A percentile compares a stretch with the other conserved stretches of the same genome.
phyloP scores from a whole-genome alignment of 2,797 vertebrate genomes.

The Tiaroga cobitis region DNA sequence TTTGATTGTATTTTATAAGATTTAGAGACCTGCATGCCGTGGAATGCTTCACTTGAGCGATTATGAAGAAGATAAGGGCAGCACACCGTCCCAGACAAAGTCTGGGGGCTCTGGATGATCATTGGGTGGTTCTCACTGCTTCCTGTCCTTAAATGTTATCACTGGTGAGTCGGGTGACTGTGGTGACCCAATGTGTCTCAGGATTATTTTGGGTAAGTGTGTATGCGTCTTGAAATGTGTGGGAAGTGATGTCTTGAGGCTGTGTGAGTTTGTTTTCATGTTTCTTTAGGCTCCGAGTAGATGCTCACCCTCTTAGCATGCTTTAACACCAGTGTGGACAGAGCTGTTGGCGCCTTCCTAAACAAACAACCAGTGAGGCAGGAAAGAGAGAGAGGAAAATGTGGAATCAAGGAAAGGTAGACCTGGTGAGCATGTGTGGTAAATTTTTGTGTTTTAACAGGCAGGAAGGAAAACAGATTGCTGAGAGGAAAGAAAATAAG shows the following conservation, averaged over 20 bases:
- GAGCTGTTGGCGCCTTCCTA: constrained; percentile 23
- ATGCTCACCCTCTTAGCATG: constrained; percentile 17
- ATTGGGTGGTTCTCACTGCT: constrained; percentile 3
- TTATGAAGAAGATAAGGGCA: constrained; percentile 17
- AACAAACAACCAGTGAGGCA: constrained; percentile 22
- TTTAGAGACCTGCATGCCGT: not conserved
- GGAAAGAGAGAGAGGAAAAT: constrained; percentile 11
- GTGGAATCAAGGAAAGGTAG: not conserved
- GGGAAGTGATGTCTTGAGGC: constrained; percentile 6
- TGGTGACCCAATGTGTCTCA: not conserved
- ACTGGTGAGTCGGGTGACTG: constrained; percentile 21
- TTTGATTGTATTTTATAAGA: constrained; percentile 16
- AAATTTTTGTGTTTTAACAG: constrained; percentile 40
- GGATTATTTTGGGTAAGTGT: constrained; percentile 3
- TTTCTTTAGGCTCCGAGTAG: constrained; percentile 17
- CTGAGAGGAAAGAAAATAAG: constrained; percentile 27
- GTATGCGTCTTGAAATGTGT: constrained; percentile 12
- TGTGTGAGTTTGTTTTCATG: not conserved
- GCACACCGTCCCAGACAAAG: not conserved
- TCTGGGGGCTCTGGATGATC: constrained; percentile 8
- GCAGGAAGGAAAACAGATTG: constrained; percentile 39
- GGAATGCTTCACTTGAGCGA: not conserved
- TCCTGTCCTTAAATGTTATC: constrained; percentile 27
- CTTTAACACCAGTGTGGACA: constrained; percentile 18
- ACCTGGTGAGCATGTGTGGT: constrained; percentile 10